Conservation (phyloP, 2,888 invertebrate species). For the Drosophila infuscata region DNA sequence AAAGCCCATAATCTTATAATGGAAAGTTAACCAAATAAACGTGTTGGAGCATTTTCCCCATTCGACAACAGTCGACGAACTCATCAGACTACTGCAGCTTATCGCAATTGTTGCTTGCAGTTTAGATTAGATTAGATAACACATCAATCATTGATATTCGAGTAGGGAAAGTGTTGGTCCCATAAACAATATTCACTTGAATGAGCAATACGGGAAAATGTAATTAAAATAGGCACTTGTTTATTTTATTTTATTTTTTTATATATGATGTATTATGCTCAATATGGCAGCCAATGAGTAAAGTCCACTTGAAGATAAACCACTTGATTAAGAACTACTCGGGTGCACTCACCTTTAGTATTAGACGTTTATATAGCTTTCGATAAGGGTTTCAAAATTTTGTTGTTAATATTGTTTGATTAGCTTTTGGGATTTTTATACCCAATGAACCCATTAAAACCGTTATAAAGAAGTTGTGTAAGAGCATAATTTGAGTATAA, state of each 20-base stretch:
- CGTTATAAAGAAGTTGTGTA: neutral
- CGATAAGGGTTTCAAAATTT: constrained; percentile 5
- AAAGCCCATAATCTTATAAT: constrained; percentile 4
- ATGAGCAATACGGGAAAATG: constrained; percentile 23
- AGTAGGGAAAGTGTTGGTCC: constrained; percentile 23
- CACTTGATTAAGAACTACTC: neutral
- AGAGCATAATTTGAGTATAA: neutral
- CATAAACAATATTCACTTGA: constrained; percentile 8
- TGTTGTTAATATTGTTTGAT: neutral
- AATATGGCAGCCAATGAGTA: constrained; percentile 5
- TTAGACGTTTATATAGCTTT: neutral
- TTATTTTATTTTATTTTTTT: neutral
- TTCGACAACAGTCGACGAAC: constrained; percentile 11
- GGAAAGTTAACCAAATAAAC: constrained; percentile 9
- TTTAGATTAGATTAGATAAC: constrained; percentile 21
- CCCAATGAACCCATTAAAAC: neutral
- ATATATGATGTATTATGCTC: constrained; percentile 35
- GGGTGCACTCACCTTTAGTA: neutral
- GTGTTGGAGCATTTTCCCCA: neutral
- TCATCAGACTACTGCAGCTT: constrained; percentile 12
- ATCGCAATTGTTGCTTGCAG: constrained; percentile 23
- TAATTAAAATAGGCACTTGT: constrained; percentile 15
- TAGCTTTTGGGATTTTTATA: neutral
- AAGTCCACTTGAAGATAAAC: constrained; percentile 22
- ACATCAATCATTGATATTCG: constrained; percentile 29